Evolutionary conservation across 2,888 invertebrate species (phyloP), one percentile per base, ranked within the genome.

Genomic region (Dromius quadrimaculatus): DNA sequence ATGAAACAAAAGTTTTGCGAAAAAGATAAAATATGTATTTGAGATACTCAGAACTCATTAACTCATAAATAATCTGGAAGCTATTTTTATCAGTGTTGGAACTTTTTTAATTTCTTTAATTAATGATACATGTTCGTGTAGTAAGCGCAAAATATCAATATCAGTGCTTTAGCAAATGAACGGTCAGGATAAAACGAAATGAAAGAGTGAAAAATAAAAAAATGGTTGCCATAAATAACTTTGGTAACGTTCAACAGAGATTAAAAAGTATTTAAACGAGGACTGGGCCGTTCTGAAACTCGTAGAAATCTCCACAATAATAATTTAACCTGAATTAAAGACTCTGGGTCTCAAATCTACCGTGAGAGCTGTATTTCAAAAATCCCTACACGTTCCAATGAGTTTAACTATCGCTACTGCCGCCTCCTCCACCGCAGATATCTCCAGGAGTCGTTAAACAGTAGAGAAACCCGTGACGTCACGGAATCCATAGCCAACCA

Each of bases 311-410:
- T 68, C 59, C 68, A 68, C 68, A 68, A 68, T 68, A 59, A 68
- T 68, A 68, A 68, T 68, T 68, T 68, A 68, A 59, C 68, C 59
- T 68, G 68, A 68, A 68, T 68, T 68, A 68, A 68, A 59, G 68
- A 68, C 59, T 54, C 34, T n/a, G 57, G 73, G 71, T 73, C 73
- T 74, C 76, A 75, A 76, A 76, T 76, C 76, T 76, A 76, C 74
- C 75, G 76, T 75, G 73, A 74, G 73, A 59, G 73, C 73, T 73
- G 75, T 76, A 74, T 74, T 73, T 76, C 74, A 76, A 76, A 76
- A 76, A 76, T 76, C 63, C 73, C 72, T 74, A 71, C 73, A 74
- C 75, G 75, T 74, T 71, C 73, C 74, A 73, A 74, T 74, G 74
- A 73, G 74, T 74, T 73, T 72, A 66, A 73, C 73, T 59, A 59